Conservation (phyloP, 2,888 invertebrate species). For the Syritta pipiens region DNA sequence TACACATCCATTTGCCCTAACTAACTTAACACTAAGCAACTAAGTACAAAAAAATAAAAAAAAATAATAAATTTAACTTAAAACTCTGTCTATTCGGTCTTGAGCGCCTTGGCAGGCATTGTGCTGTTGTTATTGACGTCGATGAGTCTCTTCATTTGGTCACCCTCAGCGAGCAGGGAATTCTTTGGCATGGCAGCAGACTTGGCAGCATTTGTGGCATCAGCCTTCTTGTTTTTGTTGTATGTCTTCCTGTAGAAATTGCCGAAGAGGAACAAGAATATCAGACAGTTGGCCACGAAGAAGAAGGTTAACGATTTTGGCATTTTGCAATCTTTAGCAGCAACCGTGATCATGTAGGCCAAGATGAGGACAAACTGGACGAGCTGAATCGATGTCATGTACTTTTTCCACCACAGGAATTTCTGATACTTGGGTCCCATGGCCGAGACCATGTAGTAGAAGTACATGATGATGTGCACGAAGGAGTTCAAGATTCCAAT, state of each 20-base stretch:
- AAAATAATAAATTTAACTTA: conserved; percentile 22
- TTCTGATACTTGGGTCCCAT: conserved; percentile 80
- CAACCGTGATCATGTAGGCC: conserved; percentile 81
- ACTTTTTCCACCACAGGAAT: conserved; percentile 81
- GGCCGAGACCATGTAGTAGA: conserved; percentile 80
- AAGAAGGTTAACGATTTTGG: conserved; percentile 82
- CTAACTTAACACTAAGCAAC: neutral
- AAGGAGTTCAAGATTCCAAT: conserved; percentile 80
- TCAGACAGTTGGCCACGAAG: conserved; percentile 81
- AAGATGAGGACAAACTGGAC: conserved; percentile 85
- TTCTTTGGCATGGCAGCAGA: conserved; percentile 71
- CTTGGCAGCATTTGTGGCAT: conserved; percentile 71
- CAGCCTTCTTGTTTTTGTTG: conserved; percentile 74
- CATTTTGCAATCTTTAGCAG: conserved; percentile 81
- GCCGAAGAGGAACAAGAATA: conserved; percentile 82
- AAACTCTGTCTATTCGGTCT: conserved; percentile 72
- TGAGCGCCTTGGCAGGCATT: conserved; percentile 72
- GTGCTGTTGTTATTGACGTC: conserved; percentile 76
- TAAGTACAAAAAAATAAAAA: conserved; percentile 12
- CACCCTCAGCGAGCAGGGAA: conserved; percentile 72
- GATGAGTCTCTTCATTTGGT: conserved; percentile 76
- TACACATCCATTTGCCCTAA: neutral
- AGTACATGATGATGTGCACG: conserved; percentile 81
- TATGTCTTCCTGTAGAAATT: conserved; percentile 83
- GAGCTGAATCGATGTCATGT: conserved; percentile 80